Conservation (phyloP, 2,888 invertebrate genomes). For the Pollenia labialis region DNA sequence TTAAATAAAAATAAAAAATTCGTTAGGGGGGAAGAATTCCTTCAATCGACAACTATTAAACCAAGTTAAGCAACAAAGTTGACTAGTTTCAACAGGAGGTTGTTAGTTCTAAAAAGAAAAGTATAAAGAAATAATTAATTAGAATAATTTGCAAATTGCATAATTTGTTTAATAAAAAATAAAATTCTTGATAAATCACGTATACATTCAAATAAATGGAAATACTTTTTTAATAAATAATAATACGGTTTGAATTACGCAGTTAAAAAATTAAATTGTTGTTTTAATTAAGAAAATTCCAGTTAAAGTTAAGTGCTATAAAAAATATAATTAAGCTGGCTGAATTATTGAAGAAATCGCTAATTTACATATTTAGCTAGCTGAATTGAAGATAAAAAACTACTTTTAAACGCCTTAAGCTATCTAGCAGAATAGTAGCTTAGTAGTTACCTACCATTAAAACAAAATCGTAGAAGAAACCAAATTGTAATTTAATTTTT, state of each 20-base stretch:
- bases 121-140: slow-evolving; percentile 25
- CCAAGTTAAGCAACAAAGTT: slow-evolving; percentile 38
- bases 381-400: not conserved
- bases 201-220: too few relatives aligned
- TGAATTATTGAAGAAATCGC: not conserved
- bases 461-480: not conserved
- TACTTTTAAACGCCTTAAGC: too few relatives aligned
- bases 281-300: not conserved
- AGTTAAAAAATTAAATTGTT: slow-evolving; percentile 17
- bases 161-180: not conserved
- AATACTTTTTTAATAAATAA: too few relatives aligned
- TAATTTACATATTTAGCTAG: not conserved
- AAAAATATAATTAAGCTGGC: slow-evolving; percentile 1
- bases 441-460: not conserved
- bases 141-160: not conserved
- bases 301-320: not conserved
- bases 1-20: slow-evolving; percentile 32
- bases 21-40: not conserved
- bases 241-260: too few relatives aligned
- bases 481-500: too few relatives aligned
- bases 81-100: slow-evolving; percentile 57
- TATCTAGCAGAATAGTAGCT: not conserved
- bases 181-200: not conserved
- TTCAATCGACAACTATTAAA: slow-evolving; percentile 55
- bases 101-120: slow-evolving; percentile 56